Conservation (phyloP, 2,888 invertebrate species). For the Timema podura region DNA sequence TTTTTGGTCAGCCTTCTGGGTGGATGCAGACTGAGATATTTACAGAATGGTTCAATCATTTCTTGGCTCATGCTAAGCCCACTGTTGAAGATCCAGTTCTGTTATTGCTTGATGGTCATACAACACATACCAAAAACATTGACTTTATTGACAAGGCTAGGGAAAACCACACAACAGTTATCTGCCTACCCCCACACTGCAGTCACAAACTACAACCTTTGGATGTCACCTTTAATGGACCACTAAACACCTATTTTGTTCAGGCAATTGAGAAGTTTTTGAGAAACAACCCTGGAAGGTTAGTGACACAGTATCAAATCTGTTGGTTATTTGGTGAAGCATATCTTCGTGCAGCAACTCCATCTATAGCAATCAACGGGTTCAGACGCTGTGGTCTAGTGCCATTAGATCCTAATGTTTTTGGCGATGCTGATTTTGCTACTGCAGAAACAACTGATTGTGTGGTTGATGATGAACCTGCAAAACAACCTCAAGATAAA, state of each 20-base stretch:
- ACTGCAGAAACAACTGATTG: constrained; percentile 3
- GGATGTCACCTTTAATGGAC: constrained; percentile 38
- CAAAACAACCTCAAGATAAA: neutral
- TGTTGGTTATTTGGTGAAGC: too few relatives aligned
- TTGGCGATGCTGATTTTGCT: constrained; percentile 1
- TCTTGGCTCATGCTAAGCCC: constrained; percentile 37
- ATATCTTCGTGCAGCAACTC: neutral
- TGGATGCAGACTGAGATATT: constrained; percentile 38
- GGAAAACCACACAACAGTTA: constrained; percentile 26
- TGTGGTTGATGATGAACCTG: neutral
- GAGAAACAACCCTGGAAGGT: constrained; percentile 36
- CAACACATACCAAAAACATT: constrained; percentile 38
- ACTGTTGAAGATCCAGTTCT: constrained; percentile 35
- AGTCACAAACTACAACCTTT: constrained; percentile 37
- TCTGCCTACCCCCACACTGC: constrained; percentile 15
- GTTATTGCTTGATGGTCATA: constrained; percentile 40
- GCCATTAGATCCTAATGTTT: neutral
- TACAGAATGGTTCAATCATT: constrained; percentile 40
- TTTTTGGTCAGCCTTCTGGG: constrained; percentile 36
- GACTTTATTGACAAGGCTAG: constrained; percentile 38
- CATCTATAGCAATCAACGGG: constrained; percentile 8
- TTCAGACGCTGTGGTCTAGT: neutral
- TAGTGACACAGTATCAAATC: constrained; percentile 32
- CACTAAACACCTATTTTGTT: constrained; percentile 37
- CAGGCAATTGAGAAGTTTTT: constrained; percentile 36